Percentiles rank a stretch among this genome's conserved stretches.
These are phyloP conservation scores for Agrotis segetum DNA, from an alignment of 2,888 invertebrate genomes.

Conservation along the genomic window DNA sequence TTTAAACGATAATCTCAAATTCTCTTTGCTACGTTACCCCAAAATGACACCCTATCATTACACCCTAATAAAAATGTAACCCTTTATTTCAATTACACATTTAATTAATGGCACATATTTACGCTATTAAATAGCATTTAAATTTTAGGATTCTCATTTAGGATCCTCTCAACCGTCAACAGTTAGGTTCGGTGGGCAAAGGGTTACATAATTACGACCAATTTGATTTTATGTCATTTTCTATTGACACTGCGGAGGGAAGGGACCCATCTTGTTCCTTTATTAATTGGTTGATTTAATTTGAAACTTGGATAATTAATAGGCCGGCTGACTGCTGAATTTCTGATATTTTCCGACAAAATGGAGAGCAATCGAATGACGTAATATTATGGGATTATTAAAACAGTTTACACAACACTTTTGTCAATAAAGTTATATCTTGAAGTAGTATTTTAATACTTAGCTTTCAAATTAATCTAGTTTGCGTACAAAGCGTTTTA, in stretches of 20 bases:
- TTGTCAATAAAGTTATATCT: constrained; percentile 11
- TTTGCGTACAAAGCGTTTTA: no score
- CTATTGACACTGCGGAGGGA: constrained; percentile 33
- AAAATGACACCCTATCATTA: constrained; percentile 1
- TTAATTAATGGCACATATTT: constrained; percentile 33
- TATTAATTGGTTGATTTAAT: constrained; percentile 59
- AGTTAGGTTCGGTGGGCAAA: constrained; percentile 45
- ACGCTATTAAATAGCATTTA: constrained; percentile 21
- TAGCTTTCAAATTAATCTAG: background rate
- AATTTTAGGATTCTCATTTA: constrained; percentile 17
- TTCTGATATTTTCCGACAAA: constrained; percentile 24
- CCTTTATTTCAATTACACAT: constrained; percentile 23
- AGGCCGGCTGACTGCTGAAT: constrained; percentile 25
- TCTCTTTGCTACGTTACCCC: background rate
- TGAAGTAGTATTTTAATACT: constrained; percentile 9
- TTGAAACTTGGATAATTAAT: constrained; percentile 50
- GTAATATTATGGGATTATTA: constrained; percentile 22
- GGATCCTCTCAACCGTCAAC: constrained; percentile 28
- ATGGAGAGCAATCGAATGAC: constrained; percentile 2
- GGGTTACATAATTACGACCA: constrained; percentile 47
- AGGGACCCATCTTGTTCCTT: constrained; percentile 40
- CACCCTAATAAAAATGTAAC: constrained; percentile 5
- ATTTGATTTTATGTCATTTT: constrained; percentile 54
- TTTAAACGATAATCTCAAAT: no score
- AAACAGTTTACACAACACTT: background rate